Base-by-base conservation (phyloP, 2,888 invertebrate species). In the Cinara cedri region DNA sequence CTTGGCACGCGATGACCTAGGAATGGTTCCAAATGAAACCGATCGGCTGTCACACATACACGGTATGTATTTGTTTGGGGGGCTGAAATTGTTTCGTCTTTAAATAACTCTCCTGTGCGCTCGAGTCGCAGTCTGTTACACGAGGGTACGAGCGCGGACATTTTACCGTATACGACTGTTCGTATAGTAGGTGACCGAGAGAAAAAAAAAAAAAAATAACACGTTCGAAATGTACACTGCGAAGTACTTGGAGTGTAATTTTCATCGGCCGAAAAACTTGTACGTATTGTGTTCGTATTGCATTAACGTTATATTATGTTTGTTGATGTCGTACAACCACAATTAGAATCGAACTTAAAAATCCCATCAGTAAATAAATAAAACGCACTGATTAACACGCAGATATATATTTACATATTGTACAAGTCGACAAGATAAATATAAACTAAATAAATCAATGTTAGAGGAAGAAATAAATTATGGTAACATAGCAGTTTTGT, bases 1-100 rank as follows among this genome's bases (percentile, higher is more conserved):
- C 78, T 78, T 78, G 78, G 78, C 78, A 78, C 78, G 78, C 60
- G 78, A 70, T 70, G 70, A 46, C 68, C 68, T 70, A 70, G 68
- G 78, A 78, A 78, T 78, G 51, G 78, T 70, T 78, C 70, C 68
- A 51, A 70, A 62, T n/a, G 21, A 60, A 68, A 57, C 66, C 76
- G 46, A 76, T 66, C 55, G 65, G 24, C 75, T 75, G 75, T 66
- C 65, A 55, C 54, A 65, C 26, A 10, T 51, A 68, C 34, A 4
- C 34, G 34, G 34, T 6, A 6, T 34, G 34, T 57, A 66, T 75
- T 54, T 42, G 54, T 75, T 57, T 57, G 76, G 57, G 76, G 76
- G 76, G 76, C 76, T 76, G 76, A 76, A 66, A 76, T 76, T 68
- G 66, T 76, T 76, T 76, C 26, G 66, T 26, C 76, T 76, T 66